phyloP scores from a whole-genome alignment of 2,113 vertebrate species.

The Oreochromis tanganicae region DNA sequence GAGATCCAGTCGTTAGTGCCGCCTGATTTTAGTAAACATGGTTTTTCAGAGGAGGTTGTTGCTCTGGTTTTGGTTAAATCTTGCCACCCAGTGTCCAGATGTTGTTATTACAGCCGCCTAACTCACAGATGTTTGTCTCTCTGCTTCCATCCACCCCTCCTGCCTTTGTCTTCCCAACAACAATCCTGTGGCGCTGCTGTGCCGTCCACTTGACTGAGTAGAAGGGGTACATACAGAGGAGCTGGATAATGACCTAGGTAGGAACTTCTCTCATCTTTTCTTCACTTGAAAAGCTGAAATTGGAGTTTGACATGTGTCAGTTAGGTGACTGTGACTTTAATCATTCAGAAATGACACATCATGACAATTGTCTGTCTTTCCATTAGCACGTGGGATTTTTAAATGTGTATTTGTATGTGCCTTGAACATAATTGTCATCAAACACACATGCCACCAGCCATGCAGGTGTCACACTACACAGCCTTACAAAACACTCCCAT shows the following conservation, averaged over 20 bases:
- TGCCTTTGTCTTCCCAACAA: constrained; percentile 61
- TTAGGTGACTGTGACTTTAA: neutral
- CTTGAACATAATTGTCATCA: neutral
- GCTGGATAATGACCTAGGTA: constrained; percentile 99
- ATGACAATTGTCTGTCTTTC: neutral
- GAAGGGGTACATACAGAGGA: constrained; percentile 99
- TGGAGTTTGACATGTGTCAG: neutral
- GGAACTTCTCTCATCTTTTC: constrained; percentile 50
- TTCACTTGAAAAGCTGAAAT: neutral
- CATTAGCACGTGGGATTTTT: neutral
- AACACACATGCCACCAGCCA: neutral
- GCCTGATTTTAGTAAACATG: neutral
- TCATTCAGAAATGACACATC: constrained; percentile 2
- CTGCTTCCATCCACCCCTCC: constrained; percentile 63
- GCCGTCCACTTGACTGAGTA: constrained; percentile 81
- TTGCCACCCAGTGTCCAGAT: constrained; percentile 37
- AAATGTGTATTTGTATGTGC: neutral
- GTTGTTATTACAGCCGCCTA: constrained; percentile 3
- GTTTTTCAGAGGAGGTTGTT: neutral
- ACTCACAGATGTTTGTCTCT: constrained; percentile 8
- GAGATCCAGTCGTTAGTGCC: neutral
- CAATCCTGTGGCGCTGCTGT: constrained; percentile 71
- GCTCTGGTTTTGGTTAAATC: constrained; percentile 8
- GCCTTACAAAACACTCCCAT: neutral
- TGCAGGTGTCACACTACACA: neutral